Evolutionary conservation across 2,888 invertebrate species (phyloP), one percentile per base, ranked within the genome.

Genomic region (Tipula unca): DNA sequence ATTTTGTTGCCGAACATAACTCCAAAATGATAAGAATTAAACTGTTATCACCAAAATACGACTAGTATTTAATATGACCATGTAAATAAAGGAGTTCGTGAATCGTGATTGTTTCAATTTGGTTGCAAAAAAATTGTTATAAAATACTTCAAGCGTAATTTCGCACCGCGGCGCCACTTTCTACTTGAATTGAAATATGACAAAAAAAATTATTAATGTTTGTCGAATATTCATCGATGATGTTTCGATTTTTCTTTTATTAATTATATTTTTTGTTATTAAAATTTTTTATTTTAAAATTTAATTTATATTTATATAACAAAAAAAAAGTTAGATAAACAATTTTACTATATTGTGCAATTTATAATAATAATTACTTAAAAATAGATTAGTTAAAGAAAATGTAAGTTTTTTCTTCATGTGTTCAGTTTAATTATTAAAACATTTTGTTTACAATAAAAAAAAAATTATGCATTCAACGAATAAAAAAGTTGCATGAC

Each of bases 191-290:
- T 25, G 3, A 6, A 25, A 69, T 25, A 13, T 69, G 25, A 69
- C 25, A 69, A 69, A 69, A 69, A 83, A 20, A 32, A 82, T 69
- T 29, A 32, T n/a, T 83, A 32, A 32, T 83, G 83, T 83, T 83
- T 83, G 83, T 83, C 83, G 83, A 83, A 83, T 83, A 35, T 83
- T 29, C 35, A 35, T 83, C 83, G 83, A 83, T 83, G 32, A 83
- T 83, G 83, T 83, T 83, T 83, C 83, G 32, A 82, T 82, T 82
- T 82, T 82, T 82, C 32, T 32, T 29, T 13, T 82, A 29, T 29
- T 29, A 29, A 82, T 82, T 29, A 29, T 82, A 82, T 8, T 82
- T 82, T 32, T 32, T 32, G 32, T 32, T 32, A 83, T 32, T 69
- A 69, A 69, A 69, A 4, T 69, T 69, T 25, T 25, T 69, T 69